Evolutionary conservation across 1,140 invertebrate species (phyloP).

Genomic region (Lanistes nyassanus): DNA sequence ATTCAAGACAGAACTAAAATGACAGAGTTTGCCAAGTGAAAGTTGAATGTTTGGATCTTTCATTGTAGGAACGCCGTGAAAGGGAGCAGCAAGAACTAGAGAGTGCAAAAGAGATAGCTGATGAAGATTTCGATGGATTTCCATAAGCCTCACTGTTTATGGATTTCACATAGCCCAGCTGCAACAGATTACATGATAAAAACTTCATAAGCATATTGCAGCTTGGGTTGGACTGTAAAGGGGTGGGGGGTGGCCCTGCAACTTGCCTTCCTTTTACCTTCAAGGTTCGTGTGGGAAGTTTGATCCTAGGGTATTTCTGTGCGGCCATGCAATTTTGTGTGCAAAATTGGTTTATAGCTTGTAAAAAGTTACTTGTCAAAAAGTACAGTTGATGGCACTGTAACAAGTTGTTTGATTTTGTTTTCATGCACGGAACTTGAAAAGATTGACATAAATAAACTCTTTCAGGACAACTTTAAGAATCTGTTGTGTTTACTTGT

Average conservation of each 20-base stretch:
- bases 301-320: background rate
- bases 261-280: background rate
- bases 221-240: background rate
- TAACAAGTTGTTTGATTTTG: no score
- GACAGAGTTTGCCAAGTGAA: no score
- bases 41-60: slow-evolving; percentile 23
- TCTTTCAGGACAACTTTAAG: no score
- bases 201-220: background rate
- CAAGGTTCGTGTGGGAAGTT: background rate
- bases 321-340: no score
- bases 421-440: no score
- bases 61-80: slow-evolving; percentile 83
- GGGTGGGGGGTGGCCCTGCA: no score
- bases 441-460: no score
- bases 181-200: background rate
- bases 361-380: no score
- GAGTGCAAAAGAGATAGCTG: slow-evolving; percentile 98
- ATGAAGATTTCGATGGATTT: slow-evolving; percentile 91
- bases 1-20: no score
- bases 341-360: no score
- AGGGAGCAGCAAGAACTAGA: slow-evolving; percentile 97
- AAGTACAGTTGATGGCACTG: no score
- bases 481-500: no score
- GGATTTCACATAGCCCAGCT: background rate
- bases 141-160: slow-evolving; percentile 41